These are phyloP conservation scores for Saimiri boliviensis DNA, from an alignment of 2,113 vertebrate genomes.

Conservation along the genomic window DNA sequence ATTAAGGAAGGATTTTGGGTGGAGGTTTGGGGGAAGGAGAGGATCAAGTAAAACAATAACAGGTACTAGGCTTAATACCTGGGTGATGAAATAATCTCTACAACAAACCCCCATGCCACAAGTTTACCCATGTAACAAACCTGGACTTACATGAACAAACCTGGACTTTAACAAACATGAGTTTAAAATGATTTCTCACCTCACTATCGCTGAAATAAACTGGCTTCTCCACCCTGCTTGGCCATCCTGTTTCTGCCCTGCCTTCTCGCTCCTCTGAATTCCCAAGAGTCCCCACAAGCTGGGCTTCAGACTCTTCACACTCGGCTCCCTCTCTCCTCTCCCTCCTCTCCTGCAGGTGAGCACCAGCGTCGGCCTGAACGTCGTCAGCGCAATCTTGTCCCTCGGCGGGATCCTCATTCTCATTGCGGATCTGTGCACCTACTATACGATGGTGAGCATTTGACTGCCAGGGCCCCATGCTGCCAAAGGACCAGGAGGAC, in stretches of 20 bases:
- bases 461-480: background rate
- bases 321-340: background rate
- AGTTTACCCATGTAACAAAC: too few relatives aligned
- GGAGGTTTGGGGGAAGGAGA: too few relatives aligned
- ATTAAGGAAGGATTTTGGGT: too few relatives aligned
- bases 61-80: too few relatives aligned
- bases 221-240: background rate
- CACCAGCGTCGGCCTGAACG: background rate
- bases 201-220: background rate
- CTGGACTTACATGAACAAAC: too few relatives aligned
- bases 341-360: conserved; percentile 3
- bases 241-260: background rate
- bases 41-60: too few relatives aligned
- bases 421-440: rapidly evolving
- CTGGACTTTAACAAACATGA: too few relatives aligned
- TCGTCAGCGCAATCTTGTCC: background rate
- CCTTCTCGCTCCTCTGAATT: too few relatives aligned
- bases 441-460: background rate
- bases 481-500: background rate
- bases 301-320: too few relatives aligned
- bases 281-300: background rate
- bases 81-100: too few relatives aligned
- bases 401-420: background rate
- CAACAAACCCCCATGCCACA: too few relatives aligned
- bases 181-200: too few relatives aligned